A percentile compares a stretch with the other conserved stretches of the same genome.
Conservation (phyloP, 2,888 invertebrate species). For the Phalera bucephala region DNA sequence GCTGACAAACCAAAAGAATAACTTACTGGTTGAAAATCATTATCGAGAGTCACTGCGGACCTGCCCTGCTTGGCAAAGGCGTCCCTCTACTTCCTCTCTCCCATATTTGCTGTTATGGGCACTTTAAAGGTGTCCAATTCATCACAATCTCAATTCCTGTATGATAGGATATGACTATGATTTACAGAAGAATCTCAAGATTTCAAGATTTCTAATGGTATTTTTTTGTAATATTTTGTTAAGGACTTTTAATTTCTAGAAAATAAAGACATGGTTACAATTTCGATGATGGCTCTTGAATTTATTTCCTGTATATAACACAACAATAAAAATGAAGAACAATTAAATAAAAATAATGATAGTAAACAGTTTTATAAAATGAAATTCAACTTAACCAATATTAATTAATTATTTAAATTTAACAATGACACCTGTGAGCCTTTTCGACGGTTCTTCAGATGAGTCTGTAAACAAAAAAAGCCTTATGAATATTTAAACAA, state of each 20-base stretch:
- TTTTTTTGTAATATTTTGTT: not conserved
- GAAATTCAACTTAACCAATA: not conserved
- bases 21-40: too few relatives aligned
- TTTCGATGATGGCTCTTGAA: not conserved
- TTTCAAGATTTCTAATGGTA: too few relatives aligned
- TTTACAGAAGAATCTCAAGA: too few relatives aligned
- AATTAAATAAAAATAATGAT: too few relatives aligned
- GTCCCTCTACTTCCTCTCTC: too few relatives aligned
- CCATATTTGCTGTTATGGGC: too few relatives aligned
- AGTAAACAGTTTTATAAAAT: not conserved
- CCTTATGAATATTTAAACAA: not conserved
- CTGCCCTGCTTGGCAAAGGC: too few relatives aligned
- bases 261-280: not conserved
- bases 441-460: constrained; percentile 87
- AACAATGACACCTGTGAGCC: constrained; percentile 66
- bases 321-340: too few relatives aligned
- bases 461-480: constrained; percentile 80
- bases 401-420: constrained; percentile 18
- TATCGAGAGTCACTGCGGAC: too few relatives aligned
- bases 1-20: constrained; percentile 74
- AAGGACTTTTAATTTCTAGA: not conserved
- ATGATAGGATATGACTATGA: too few relatives aligned
- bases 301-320: not conserved
- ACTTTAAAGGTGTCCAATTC: too few relatives aligned
- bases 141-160: too few relatives aligned